phyloP scores from a whole-genome alignment of 2,797 vertebrate species.

The Hyperoplus lanceolatus region DNA sequence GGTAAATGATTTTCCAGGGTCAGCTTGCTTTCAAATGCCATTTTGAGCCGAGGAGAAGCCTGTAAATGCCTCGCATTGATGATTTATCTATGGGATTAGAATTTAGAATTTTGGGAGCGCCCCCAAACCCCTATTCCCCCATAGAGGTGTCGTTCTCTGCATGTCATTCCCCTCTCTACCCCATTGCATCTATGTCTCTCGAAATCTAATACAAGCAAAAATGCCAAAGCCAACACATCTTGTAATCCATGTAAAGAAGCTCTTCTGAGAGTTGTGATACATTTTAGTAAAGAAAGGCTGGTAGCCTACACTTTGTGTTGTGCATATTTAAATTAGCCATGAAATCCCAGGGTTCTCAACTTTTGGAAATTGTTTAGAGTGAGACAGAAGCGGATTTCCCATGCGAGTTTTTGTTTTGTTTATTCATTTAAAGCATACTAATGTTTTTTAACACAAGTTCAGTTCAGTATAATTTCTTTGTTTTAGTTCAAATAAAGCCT shows the following conservation, averaged over 20 bases:
- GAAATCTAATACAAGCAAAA: too few species aligned
- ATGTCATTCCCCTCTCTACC: too few species aligned
- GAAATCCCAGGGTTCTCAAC: neutral
- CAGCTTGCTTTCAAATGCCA: conserved; percentile 67
- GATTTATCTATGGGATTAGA: conserved; percentile 75
- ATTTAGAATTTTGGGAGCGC: conserved; percentile 11
- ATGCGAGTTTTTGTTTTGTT: too few species aligned
- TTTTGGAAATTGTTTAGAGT: too few species aligned
- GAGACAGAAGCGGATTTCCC: too few species aligned
- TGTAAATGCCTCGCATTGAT: conserved; percentile 70
- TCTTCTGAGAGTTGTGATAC: conserved; percentile 21
- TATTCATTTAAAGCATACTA: too few species aligned
- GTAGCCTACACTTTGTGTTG: neutral
- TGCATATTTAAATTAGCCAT: conserved; percentile 11
- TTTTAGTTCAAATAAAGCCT: too few species aligned
- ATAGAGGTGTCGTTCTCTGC: too few species aligned
- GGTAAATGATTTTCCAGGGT: conserved; percentile 80
- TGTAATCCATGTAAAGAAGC: neutral
- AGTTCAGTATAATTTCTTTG: too few species aligned
- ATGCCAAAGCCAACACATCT: conserved; percentile 1
- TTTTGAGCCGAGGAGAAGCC: conserved; percentile 73
- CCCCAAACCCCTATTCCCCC: too few species aligned
- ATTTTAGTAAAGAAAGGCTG: conserved; percentile 5
- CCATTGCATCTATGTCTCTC: too few species aligned
- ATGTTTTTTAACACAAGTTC: too few species aligned